These are phyloP conservation scores for Tetrax tetrax DNA, from an alignment of 2,113 vertebrate genomes.

Conservation along the genomic window DNA sequence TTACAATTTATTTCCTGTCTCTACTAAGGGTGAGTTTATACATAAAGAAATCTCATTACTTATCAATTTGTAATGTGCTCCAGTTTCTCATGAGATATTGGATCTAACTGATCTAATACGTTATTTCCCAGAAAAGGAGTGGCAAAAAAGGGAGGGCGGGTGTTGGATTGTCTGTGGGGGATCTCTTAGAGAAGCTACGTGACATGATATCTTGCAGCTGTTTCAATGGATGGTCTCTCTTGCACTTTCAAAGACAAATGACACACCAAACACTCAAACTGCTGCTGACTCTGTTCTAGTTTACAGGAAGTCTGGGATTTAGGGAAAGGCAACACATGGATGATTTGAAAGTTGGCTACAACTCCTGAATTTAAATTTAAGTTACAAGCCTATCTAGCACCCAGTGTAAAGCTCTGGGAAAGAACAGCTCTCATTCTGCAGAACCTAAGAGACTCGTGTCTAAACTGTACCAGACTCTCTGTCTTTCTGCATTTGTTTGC, in stretches of 20 bases:
- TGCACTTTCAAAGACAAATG: not conserved
- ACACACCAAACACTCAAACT: not conserved
- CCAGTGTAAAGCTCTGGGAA: not conserved
- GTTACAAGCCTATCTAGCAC: not conserved
- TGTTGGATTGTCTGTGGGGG: not conserved
- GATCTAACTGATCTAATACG: not conserved
- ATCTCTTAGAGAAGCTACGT: not conserved
- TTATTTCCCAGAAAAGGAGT: constrained; percentile 11
- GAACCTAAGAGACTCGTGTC: not conserved
- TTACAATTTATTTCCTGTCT: not conserved
- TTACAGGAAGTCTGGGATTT: constrained; percentile 23
- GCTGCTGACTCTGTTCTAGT: not conserved
- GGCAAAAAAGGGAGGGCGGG: not conserved
- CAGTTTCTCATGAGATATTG: not conserved
- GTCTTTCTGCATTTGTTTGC: not conserved
- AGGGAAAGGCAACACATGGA: not conserved
- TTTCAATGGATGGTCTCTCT: constrained; percentile 11
- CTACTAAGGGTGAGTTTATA: not conserved
- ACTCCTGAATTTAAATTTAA: not conserved
- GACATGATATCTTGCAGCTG: constrained; percentile 42
- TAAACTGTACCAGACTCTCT: not conserved
- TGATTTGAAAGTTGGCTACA: not conserved
- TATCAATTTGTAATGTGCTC: not conserved
- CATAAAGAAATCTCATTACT: not conserved
- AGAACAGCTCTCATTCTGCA: not conserved